Evolutionary conservation across 2,888 invertebrate species (phyloP).

Genomic region (Protodeltote pygarga): DNA sequence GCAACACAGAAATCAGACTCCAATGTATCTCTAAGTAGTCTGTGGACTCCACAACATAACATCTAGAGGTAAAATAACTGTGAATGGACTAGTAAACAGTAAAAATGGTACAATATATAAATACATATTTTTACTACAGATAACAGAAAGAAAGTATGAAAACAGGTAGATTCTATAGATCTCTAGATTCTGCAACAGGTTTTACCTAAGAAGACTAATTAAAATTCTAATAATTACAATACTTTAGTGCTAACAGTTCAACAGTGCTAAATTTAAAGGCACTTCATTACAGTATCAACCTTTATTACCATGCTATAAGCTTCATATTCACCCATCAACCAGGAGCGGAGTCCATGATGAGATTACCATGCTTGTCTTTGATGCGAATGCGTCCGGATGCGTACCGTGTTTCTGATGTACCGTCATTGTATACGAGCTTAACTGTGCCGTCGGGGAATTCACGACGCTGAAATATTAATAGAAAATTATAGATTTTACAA

Average conservation of each 20-base stretch:
- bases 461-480: slow-evolving; percentile 92
- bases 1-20: too few species aligned
- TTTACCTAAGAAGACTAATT: neutral
- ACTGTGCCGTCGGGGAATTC: slow-evolving; percentile 98
- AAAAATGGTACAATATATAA: too few species aligned
- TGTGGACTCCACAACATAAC: too few species aligned
- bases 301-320: slow-evolving; percentile 8
- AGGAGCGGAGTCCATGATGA: slow-evolving; percentile 90
- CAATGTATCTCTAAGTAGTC: too few species aligned
- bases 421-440: slow-evolving; percentile 95
- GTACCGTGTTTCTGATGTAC: slow-evolving; percentile 96
- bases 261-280: slow-evolving; percentile 17
- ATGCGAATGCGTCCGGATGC: slow-evolving; percentile 94
- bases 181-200: too few species aligned
- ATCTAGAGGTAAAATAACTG: too few species aligned
- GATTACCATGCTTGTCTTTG: slow-evolving; percentile 94
- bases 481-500: neutral
- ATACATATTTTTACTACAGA: too few species aligned
- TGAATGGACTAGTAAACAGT: too few species aligned
- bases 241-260: slow-evolving; percentile 8
- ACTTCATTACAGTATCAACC: slow-evolving; percentile 28
- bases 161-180: too few species aligned
- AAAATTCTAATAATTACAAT: neutral
- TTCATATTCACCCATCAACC: slow-evolving; percentile 35
- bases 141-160: neutral